Evolutionary conservation across 92 coral and sea anemone genomes (phyloP), one percentile per base, ranked within the genome.

Genomic region (Galaxea fascicularis): DNA sequence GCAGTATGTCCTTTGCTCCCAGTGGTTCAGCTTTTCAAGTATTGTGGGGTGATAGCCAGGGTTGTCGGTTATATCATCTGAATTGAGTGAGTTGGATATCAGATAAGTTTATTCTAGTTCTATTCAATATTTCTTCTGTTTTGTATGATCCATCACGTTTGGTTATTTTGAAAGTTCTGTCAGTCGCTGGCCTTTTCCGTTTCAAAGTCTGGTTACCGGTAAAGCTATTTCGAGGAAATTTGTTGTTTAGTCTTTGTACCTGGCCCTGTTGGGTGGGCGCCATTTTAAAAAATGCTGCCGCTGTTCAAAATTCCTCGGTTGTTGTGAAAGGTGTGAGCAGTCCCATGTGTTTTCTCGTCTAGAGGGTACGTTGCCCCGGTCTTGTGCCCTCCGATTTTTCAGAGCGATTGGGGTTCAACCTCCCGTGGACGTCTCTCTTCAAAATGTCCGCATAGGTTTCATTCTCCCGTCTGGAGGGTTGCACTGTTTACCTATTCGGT

Each of bases 391-490:
- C n/a, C n/a, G n/a, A n/a, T 60, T 4, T 67, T 27, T 24, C 70
- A 22, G 35, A 26, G 51, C 58, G 60, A 60, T 26, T 54, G 16
- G 64, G 49, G 65, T 51, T 51, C 41, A 71, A 58, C 46, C 56
- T 82, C 25, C 20, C 53, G 20, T 68, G 86, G 65, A 82, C 71
- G 70, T 82, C 52, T 45, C 62, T 80, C 39, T 80, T 82, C 25
- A 54, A 64, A 70, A 82, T 46, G 16, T 82, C 86, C 12, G 86
- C 71, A 39, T 70, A 82, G 4, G 79, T 82, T 69, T 82, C 86
- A 46, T 51, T 82, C 44, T 64, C 79, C 1, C 58, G 79, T 47
- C 52, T 31, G n/a, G 54, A 70, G 31, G 78, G 78, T 82, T 82
- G 68, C 58, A 51, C 63, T 31, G 52, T n/a, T 3, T 51, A 30